Evolutionary conservation across 2,113 vertebrate genomes (phyloP), one percentile per base, ranked within the genome.

Genomic region (Clupea harengus): DNA sequence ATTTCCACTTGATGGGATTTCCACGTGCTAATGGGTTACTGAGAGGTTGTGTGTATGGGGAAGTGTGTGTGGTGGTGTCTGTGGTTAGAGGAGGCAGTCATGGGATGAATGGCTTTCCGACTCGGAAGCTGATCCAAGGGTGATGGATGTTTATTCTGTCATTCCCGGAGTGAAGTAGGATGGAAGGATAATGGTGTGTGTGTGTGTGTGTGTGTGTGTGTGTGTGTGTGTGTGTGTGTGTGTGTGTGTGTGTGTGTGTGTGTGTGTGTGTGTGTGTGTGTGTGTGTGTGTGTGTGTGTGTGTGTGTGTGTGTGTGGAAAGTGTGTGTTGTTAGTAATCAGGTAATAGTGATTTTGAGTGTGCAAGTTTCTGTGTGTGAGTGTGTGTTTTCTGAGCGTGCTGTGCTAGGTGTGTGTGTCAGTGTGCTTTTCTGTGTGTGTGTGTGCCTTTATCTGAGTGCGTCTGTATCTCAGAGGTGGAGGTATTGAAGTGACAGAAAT

Each of bases 221-320:
- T 80, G n/a, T 86, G 64, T 47, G 39, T 81, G 47, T 5, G 85
- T 85, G 46, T 50, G 39, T 81, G 18, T 13, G 81, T 25, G 20
- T 47, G 45, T 47, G 17, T 54, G 15, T 39, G 28, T 11, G 5
- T 78, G 46, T 47, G 75, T 78, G 22, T 78, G 64, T 46, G 39
- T 45, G 47, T 7, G 25, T 15, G n/a, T 9, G 46, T 9, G 46
- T 9, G 46, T 9, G 46, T 9, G 46, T 9, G 46, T 9, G 46
- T 9, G 46, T 9, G 46, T 9, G 46, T 3, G 50, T 17, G 15
- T 54, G 15, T 54, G 25, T 54, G 18, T 82, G n/a, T 20, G 81
- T 25, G 20, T 49, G 45, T 49, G 22, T 64, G 20, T 45, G 22
- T 17, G 6, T 81, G 49, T 44, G 57, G 6, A 49, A 8, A 17